Evolutionary conservation across 2,113 vertebrate species (phyloP).

Genomic region (Gallinago media): DNA sequence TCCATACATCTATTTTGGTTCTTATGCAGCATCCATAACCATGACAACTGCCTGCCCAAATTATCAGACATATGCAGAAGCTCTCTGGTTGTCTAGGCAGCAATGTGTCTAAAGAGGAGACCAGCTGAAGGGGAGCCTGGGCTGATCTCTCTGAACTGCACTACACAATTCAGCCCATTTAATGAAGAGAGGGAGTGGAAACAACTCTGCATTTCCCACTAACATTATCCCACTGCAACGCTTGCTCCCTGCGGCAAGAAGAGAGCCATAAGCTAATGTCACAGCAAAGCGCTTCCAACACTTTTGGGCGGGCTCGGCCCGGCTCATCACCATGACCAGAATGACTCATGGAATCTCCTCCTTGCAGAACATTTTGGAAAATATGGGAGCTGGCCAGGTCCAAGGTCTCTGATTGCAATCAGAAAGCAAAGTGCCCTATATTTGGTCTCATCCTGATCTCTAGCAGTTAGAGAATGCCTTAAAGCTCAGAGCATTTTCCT

Average conservation of each 20-base stretch:
- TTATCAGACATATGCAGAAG: conserved; percentile 37
- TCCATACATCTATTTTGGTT: conserved; percentile 56
- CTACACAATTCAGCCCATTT: not conserved
- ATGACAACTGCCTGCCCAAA: conserved; percentile 59
- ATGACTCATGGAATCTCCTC: not conserved
- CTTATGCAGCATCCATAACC: conserved; percentile 43
- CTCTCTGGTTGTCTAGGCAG: conserved; percentile 49
- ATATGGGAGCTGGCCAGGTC: not conserved
- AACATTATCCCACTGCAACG: not conserved
- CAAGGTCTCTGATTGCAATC: not conserved
- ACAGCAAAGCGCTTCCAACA: not conserved
- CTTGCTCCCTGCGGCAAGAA: not conserved
- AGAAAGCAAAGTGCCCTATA: not conserved
- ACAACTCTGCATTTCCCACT: not conserved
- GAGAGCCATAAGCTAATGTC: not conserved
- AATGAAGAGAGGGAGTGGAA: rapidly evolving
- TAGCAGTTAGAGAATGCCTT: not conserved
- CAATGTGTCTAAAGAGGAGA: not conserved
- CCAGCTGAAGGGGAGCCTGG: not conserved
- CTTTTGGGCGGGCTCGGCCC: not conserved
- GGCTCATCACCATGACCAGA: not conserved
- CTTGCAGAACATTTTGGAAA: not conserved
- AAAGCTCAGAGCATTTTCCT: not conserved
- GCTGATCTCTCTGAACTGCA: not conserved
- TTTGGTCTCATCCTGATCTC: not conserved